These are phyloP conservation scores for Dinoponera quadriceps DNA, from an alignment of 1,140 invertebrate species.

Conservation along the genomic window DNA sequence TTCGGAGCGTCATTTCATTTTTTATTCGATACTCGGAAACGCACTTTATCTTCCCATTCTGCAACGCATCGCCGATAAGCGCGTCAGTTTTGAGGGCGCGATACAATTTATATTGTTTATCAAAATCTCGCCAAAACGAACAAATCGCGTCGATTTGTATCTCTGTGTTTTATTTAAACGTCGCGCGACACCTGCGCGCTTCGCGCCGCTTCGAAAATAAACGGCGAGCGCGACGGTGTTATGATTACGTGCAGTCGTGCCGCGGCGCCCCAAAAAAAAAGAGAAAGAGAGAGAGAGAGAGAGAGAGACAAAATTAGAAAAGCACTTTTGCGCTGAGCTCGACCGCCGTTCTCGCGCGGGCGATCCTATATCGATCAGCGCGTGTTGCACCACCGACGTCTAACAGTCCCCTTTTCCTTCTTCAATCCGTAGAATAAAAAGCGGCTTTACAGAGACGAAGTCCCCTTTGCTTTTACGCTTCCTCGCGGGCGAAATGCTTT, in stretches of 20 bases:
- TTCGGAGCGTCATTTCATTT: neutral
- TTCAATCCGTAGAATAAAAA: constrained; percentile 41
- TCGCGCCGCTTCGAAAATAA: constrained; percentile 5
- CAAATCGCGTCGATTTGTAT: neutral
- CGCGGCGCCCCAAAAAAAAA: neutral
- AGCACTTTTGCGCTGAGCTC: too few relatives aligned
- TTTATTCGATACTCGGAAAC: neutral
- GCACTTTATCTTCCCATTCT: too few relatives aligned
- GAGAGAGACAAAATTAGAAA: too few relatives aligned
- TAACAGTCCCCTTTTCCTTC: constrained; percentile 19
- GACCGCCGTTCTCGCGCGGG: neutral
- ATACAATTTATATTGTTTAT: too few relatives aligned
- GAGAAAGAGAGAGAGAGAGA: neutral
- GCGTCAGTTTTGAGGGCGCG: too few relatives aligned
- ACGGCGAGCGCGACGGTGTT: neutral
- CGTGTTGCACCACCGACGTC: constrained; percentile 12
- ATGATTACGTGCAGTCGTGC: neutral
- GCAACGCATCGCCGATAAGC: too few relatives aligned
- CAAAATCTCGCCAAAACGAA: neutral
- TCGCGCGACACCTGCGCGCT: neutral
- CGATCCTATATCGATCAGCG: neutral
- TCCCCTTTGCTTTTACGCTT: constrained; percentile 35
- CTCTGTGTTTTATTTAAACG: neutral
- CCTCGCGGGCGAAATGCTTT: constrained; percentile 1
- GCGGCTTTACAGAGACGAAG: neutral